These are phyloP conservation scores for Merops nubicus DNA, from an alignment of 2,113 vertebrate species.

Conservation along the genomic window DNA sequence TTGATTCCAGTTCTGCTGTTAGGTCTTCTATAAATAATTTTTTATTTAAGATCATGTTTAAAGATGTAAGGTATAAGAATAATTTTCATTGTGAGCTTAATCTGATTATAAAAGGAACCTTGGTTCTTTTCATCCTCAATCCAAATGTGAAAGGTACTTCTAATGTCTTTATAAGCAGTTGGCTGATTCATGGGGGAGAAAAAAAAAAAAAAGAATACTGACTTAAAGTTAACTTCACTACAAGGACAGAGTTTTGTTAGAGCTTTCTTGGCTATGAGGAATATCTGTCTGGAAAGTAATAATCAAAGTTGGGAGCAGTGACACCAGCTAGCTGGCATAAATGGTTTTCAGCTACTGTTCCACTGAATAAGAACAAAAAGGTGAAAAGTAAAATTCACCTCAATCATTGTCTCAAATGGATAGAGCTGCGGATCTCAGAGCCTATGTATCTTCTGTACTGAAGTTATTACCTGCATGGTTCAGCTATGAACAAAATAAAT, in stretches of 20 bases:
- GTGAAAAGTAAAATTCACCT: not conserved
- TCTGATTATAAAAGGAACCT: not conserved
- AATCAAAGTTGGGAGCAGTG: not conserved
- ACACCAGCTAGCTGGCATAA: not conserved
- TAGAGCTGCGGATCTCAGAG: not conserved
- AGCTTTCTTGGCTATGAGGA: not conserved
- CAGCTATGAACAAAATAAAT: not conserved
- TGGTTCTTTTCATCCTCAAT: not conserved
- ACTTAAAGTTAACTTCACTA: not conserved
- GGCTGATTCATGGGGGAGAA: not conserved
- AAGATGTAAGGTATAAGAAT: not conserved
- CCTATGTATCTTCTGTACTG: not conserved
- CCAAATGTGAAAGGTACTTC: not conserved
- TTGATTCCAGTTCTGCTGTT: slow-evolving; percentile 5
- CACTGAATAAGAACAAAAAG: not conserved
- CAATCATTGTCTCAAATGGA: not conserved
- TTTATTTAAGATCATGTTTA: not conserved
- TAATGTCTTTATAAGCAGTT: not conserved
- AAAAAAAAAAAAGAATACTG: not conserved
- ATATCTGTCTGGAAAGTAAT: not conserved
- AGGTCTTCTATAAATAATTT: slow-evolving; percentile 26
- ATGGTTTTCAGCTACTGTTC: not conserved
- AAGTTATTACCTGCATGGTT: not conserved
- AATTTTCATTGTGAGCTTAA: not conserved
- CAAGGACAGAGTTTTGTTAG: not conserved